Evolutionary conservation across 2,113 vertebrate genomes (phyloP).

Genomic region (Myrmecobius fasciatus): DNA sequence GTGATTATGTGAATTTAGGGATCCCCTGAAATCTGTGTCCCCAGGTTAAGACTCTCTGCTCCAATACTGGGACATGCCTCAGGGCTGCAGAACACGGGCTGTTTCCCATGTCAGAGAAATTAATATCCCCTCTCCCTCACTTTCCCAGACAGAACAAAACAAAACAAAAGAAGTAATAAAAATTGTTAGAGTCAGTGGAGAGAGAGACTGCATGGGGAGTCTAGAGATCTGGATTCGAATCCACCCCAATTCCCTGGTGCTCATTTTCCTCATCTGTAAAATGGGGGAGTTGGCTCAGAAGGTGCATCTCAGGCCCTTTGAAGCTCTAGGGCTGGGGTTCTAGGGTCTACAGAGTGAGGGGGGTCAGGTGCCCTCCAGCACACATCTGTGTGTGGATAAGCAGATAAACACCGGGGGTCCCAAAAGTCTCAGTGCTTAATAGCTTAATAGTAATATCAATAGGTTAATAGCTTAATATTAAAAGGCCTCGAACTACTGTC

Average conservation of each 20-base stretch:
- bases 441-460: neutral
- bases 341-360: neutral
- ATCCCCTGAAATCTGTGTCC: neutral
- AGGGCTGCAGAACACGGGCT: neutral
- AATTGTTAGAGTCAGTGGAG: too few relatives aligned
- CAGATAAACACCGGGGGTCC: neutral
- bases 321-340: neutral
- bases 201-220: too few relatives aligned
- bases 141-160: too few relatives aligned
- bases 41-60: neutral
- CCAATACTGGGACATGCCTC: too few relatives aligned
- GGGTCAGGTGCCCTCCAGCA: neutral
- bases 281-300: neutral
- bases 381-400: too few relatives aligned
- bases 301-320: neutral
- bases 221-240: too few relatives aligned
- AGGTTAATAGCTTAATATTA: neutral
- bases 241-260: neutral
- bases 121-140: too few relatives aligned
- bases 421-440: neutral
- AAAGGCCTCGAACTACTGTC: neutral
- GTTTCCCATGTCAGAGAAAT: too few relatives aligned
- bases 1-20: neutral
- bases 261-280: neutral
- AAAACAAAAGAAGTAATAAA: too few relatives aligned